Evolutionary conservation across 2,888 invertebrate genomes (phyloP).

Genomic region (Parthenolecanium corni): DNA sequence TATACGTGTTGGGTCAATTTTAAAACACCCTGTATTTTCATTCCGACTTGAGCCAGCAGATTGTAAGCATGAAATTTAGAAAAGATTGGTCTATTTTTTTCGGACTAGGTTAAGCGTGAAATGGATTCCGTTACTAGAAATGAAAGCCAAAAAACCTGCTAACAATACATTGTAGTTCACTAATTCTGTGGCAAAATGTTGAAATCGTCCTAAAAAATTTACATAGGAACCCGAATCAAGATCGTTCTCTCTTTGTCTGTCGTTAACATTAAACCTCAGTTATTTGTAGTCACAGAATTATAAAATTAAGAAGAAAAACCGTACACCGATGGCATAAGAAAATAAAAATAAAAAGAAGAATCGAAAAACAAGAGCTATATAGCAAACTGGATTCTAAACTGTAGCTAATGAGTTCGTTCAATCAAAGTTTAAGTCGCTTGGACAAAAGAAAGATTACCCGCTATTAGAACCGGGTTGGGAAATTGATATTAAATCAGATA

Average conservation of each 20-base stretch:
- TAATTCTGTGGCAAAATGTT: neutral
- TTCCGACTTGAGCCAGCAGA: no score
- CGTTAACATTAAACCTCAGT: no score
- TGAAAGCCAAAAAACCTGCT: no score
- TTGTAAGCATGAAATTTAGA: no score
- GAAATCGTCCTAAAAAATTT: neutral
- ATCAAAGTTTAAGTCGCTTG: conserved; percentile 23
- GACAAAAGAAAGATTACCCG: conserved; percentile 27
- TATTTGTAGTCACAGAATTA: no score
- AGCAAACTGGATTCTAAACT: conserved; percentile 20
- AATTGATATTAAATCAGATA: conserved; percentile 28
- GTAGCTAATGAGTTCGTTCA: conserved; percentile 27
- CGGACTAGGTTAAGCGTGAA: no score
- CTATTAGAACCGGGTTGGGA: conserved; percentile 25
- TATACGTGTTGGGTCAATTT: no score
- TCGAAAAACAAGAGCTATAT: conserved; percentile 5
- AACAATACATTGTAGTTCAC: neutral
- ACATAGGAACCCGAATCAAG: neutral
- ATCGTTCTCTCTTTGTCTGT: no score
- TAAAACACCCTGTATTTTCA: no score
- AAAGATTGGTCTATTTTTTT: no score
- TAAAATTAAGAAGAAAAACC: neutral
- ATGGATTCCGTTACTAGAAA: no score
- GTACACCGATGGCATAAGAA: neutral
- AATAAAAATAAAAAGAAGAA: neutral